phyloP scores from a whole-genome alignment of 2,888 invertebrate genomes.

The Bellardia bayeri region DNA sequence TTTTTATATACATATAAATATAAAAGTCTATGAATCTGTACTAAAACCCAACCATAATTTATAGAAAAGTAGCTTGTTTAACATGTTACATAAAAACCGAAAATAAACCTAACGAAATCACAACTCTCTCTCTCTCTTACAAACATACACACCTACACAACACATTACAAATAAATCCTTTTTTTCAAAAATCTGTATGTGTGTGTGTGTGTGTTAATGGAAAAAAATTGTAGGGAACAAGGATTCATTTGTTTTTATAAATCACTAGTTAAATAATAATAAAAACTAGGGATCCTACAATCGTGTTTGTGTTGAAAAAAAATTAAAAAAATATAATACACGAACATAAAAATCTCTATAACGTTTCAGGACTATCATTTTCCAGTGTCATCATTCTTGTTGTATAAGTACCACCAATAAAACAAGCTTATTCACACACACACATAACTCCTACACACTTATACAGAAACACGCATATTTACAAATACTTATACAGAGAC shows the following conservation, averaged over 20 bases:
- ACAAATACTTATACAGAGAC: background rate
- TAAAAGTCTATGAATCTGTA: slow-evolving; percentile 43
- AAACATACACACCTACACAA: background rate
- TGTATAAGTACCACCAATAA: slow-evolving; percentile 48
- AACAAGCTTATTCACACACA: background rate
- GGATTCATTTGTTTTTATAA: slow-evolving; percentile 64
- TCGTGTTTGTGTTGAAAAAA: background rate
- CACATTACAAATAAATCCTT: slow-evolving; percentile 50
- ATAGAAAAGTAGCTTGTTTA: slow-evolving; percentile 67
- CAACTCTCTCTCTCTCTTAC: slow-evolving; percentile 1
- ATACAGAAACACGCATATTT: background rate
- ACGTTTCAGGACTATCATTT: slow-evolving; percentile 65
- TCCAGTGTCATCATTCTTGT: slow-evolving; percentile 70
- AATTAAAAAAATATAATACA: slow-evolving; percentile 5
- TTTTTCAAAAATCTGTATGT: slow-evolving; percentile 12
- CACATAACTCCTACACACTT: background rate
- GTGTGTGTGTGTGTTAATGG: slow-evolving; percentile 26
- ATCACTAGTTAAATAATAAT: slow-evolving; percentile 66
- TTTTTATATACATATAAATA: slow-evolving; percentile 2
- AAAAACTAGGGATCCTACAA: slow-evolving; percentile 46
- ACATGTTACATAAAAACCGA: slow-evolving; percentile 66
- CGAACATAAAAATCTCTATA: slow-evolving; percentile 65
- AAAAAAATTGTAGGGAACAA: slow-evolving; percentile 52
- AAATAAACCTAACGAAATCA: slow-evolving; percentile 56
- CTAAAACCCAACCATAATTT: slow-evolving; percentile 66